Evolutionary conservation across 2,888 invertebrate genomes (phyloP), one percentile per base, ranked within the genome.

Genomic region (Graphium colonna): DNA sequence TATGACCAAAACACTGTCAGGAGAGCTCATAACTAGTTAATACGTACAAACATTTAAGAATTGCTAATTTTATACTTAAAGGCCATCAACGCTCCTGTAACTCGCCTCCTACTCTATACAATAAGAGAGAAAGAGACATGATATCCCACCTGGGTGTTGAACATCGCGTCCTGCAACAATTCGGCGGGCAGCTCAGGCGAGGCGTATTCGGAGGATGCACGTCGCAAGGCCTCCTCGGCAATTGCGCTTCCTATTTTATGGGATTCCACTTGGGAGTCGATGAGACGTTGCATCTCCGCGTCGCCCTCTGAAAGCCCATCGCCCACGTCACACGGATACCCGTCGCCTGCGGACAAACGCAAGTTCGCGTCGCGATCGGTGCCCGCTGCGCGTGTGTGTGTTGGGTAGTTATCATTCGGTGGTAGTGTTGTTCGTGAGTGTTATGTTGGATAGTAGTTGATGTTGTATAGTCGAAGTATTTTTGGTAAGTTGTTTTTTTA

Each of bases 171-270:
- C 41, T 79, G 80, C 31, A 84, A 60, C 39, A 68, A 28, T 4
- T 81, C 81, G 0, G 68, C 55, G 0, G 79, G 71, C 50, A 81
- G 59, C 1, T 82, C 83, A 0, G 79, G 71, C 3, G 80, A 69
- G 58, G 72, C 69, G 21, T 71, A 78, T 0, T 71, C 16, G 0
- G 83, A 69, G 5, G 77, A 61, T 1, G 78, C 62, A 1, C 76
- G 64, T 62, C 76, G 63, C 63, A 94, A 72, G 44, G 93, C 94
- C 75, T 95, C 94, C 62, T 95, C 95, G 0, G 95, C 96, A 68
- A 96, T 95, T 76, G 95, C 94, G 51, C 94, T 91, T 7, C 96
- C 96, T 60, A 96, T 96, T 88, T 95, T 95, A 72, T 95, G 95
- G 40, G 95, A 95, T 79, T 96, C 95, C 51, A 95, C 92, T 65